Evolutionary conservation across 1,140 invertebrate species (phyloP), one percentile per base, ranked within the genome.

Genomic region (Daktulosphaira vitifoliae): DNA sequence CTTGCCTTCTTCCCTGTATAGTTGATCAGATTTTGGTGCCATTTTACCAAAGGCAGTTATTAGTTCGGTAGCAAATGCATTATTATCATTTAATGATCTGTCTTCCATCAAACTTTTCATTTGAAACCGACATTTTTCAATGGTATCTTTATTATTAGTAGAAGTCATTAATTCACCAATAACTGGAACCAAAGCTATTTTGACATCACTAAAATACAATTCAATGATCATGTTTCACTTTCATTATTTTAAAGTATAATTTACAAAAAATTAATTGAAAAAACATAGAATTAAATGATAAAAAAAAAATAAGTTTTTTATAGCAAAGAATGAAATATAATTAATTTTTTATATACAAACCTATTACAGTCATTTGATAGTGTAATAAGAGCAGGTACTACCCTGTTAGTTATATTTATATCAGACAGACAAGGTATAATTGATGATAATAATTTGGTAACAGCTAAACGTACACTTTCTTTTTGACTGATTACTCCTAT

Each of bases 301-400:
- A n/a, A n/a, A n/a, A n/a, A n/a, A n/a, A n/a, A n/a, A n/a, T n/a
- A n/a, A n/a, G n/a, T n/a, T n/a, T n/a, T n/a, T n/a, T n/a, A n/a
- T n/a, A n/a, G n/a, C n/a, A n/a, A n/a, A n/a, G n/a, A n/a, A n/a
- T n/a, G n/a, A n/a, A n/a, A n/a, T n/a, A n/a, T n/a, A n/a, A n/a
- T n/a, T n/a, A n/a, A n/a, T n/a, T n/a, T n/a, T n/a, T n/a, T n/a
- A n/a, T n/a, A n/a, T n/a, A n/a, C 80, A 79, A 79, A 86, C 84
- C 82, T 73, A 72, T 87, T 84, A 62, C 78, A 76, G 74, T 88
- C 85, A 74, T 77, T 85, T 22, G 84, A 83, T 5, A 88, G 74
- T 1, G 85, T 87, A 42, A 87, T 80, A 49, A 87, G 78, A 22
- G 85, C 85, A 33, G 85, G 85, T 38, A 82, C 78, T 46, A 88